These are phyloP conservation scores for Urocolius indicus DNA, from an alignment of 2,113 vertebrate genomes.

Conservation along the genomic window DNA sequence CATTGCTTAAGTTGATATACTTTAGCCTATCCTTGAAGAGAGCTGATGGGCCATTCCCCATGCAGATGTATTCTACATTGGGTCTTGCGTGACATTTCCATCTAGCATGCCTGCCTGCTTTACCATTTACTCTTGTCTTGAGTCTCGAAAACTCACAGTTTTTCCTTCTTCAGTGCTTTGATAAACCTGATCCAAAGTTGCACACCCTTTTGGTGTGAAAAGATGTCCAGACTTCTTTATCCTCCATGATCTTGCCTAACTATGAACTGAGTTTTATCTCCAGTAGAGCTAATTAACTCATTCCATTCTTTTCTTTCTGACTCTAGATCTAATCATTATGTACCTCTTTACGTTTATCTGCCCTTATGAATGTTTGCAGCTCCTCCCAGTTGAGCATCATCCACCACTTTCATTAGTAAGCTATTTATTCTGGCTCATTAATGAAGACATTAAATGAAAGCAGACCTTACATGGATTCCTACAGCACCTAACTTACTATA, in stretches of 20 bases:
- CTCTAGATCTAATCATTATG: not conserved
- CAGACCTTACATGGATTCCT: not conserved
- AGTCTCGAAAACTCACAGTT: not conserved
- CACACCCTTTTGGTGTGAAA: not conserved
- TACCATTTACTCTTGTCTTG: not conserved
- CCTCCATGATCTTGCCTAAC: rapidly evolving
- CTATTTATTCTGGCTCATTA: slow-evolving; percentile 24
- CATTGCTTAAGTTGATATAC: not conserved
- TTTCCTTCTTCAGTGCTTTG: not conserved
- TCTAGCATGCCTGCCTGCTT: not conserved
- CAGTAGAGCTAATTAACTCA: not conserved
- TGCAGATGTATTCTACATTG: not conserved
- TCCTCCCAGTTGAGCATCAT: slow-evolving; percentile 5
- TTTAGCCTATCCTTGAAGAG: not conserved
- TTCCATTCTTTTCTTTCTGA: not conserved
- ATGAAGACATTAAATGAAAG: slow-evolving; percentile 55
- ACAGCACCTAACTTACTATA: not conserved
- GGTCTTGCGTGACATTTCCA: not conserved
- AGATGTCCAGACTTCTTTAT: not conserved
- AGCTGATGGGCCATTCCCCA: not conserved
- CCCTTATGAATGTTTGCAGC: not conserved
- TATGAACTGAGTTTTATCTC: not conserved
- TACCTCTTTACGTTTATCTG: not conserved
- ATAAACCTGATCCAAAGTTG: not conserved
- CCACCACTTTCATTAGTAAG: slow-evolving; percentile 2